Evolutionary conservation across 2,888 invertebrate species (phyloP).

Genomic region (Biston stratarius): DNA sequence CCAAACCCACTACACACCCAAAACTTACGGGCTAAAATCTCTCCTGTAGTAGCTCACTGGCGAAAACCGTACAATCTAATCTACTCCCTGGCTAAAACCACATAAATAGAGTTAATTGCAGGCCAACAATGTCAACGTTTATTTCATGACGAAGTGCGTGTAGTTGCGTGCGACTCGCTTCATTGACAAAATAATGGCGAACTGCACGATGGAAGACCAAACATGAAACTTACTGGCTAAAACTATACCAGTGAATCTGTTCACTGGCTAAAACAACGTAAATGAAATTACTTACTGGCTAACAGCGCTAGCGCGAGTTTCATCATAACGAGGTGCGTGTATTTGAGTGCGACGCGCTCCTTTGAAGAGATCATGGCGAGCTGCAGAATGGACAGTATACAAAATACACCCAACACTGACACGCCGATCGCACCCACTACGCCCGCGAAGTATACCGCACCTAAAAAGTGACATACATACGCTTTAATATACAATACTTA

Average conservation of each 20-base stretch:
- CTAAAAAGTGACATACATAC: slow-evolving; percentile 74
- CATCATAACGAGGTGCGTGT: slow-evolving; percentile 91
- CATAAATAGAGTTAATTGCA: no score
- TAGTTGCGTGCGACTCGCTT: no score
- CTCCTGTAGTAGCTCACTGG: background rate
- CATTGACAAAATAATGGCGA: no score
- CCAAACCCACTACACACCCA: no score
- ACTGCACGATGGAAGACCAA: no score
- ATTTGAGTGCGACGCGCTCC: slow-evolving; percentile 92
- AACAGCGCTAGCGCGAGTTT: slow-evolving; percentile 92
- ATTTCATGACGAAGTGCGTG: no score
- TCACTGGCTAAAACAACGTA: background rate
- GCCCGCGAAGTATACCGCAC: slow-evolving; percentile 93
- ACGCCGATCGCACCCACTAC: slow-evolving; percentile 92
- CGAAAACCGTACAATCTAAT: background rate
- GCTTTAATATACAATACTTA: background rate
- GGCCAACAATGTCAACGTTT: no score
- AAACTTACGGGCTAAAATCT: background rate
- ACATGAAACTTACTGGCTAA: no score
- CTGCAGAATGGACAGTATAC: slow-evolving; percentile 92
- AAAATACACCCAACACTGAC: slow-evolving; percentile 91
- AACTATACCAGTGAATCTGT: background rate
- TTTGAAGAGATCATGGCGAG: slow-evolving; percentile 95
- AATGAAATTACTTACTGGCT: slow-evolving; percentile 88
- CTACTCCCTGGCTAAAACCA: background rate